Evolutionary conservation across 2,113 vertebrate species (phyloP), one percentile per base, ranked within the genome.

Genomic region (Ictalurus furcatus): DNA sequence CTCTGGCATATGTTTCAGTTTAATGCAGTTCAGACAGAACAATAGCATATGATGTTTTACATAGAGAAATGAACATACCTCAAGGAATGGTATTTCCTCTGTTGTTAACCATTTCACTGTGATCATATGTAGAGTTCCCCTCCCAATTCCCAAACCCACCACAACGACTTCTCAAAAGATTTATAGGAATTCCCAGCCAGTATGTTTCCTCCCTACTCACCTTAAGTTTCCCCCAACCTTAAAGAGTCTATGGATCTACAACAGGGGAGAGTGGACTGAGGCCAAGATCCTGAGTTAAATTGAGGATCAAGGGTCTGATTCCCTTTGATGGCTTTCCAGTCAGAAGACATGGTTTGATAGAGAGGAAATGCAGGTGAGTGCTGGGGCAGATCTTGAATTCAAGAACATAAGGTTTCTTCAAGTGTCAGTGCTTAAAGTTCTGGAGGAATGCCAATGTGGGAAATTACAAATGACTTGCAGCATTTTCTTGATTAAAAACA

Each of bases 1-100:
- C 90, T 88, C 44, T 59, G 56, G 90, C 94, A 94, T 93, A 93
- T 95, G 94, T 93, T 95, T 94, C 89, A 94, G 91, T 91, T 95
- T 95, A 94, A 94, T 92, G 67, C 54, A 88, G 81, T 87, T 91
- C 90, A 92, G 91, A 93, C 93, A 90, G 87, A 93, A 93, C 93
- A 94, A 93, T 90, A 84, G 88, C 87, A 89, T 59, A 92, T 86
- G 88, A 94, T 93, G 92, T 93, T 91, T 67, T 93, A 94, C 90
- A 93, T 90, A 92, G 12, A 74, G 5, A 40, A 21, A 30, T 12
- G 11, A 74, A 44, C 17, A 76, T 40, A 56, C 54, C 90, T 88
- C 71, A 85, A 79, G 71, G 90, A 93, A 92, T 93, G 93, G 92
- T 90, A 95, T 94, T 95, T 94, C 93, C 93, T 92, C 90, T 91